Evolutionary conservation across 2,888 invertebrate species (phyloP).

Genomic region (Helobdella robusta): DNA sequence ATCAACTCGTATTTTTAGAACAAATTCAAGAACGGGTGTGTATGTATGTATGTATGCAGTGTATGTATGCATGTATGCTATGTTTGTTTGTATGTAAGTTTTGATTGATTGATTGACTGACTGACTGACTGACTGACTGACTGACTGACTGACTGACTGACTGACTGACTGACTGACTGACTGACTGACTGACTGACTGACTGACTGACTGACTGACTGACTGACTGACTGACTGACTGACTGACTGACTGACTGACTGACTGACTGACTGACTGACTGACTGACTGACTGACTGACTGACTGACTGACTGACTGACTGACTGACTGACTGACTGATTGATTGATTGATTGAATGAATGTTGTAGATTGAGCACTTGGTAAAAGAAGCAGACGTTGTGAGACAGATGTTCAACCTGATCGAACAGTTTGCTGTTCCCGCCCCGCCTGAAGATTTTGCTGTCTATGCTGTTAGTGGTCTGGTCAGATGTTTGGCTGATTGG

Average conservation of each 20-base stretch:
- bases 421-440: constrained; percentile 65
- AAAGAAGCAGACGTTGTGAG: constrained; percentile 67
- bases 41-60: too few species aligned
- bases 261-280: constrained; percentile 1
- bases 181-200: constrained; percentile 18
- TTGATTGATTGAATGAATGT: constrained; percentile 13
- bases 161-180: constrained; percentile 18
- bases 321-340: too few species aligned
- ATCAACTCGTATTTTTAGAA: constrained; percentile 63
- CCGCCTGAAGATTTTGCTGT: constrained; percentile 60
- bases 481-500: too few species aligned
- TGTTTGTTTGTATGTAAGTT: too few species aligned
- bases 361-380: constrained; percentile 62
- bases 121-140: too few species aligned
- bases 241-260: constrained; percentile 2
- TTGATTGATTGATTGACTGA: too few species aligned
- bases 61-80: too few species aligned
- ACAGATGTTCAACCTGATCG: constrained; percentile 73
- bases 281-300: constrained; percentile 5
- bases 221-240: constrained; percentile 12
- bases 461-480: constrained; percentile 46
- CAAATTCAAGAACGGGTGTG: constrained; percentile 53
- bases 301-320: too few species aligned
- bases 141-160: constrained; percentile 11
- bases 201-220: constrained; percentile 2